Evolutionary conservation across 2,113 vertebrate species (phyloP).

Genomic region (Fregata magnificens): DNA sequence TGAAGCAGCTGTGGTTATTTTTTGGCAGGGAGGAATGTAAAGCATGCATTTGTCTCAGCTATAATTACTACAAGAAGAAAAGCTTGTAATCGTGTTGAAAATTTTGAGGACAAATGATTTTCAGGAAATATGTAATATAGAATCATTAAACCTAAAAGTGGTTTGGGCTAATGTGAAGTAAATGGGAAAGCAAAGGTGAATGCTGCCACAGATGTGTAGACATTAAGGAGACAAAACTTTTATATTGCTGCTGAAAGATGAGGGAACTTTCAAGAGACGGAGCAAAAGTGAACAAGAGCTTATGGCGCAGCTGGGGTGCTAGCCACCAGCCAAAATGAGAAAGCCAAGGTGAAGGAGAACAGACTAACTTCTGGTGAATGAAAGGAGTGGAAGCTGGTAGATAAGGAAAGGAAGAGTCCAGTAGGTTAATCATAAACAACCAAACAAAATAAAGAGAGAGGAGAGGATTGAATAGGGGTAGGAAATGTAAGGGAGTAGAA

Average conservation of each 20-base stretch:
- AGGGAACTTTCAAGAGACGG: not conserved
- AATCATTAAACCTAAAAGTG: not conserved
- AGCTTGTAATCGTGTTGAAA: not conserved
- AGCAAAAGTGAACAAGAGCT: not conserved
- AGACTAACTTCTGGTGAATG: not conserved
- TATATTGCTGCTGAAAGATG: not conserved
- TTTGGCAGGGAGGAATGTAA: not conserved
- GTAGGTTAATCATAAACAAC: rapidly evolving
- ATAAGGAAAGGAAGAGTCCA: not conserved
- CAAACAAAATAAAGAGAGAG: not conserved
- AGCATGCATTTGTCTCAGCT: not conserved
- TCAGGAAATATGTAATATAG: not conserved
- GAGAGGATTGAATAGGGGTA: not conserved
- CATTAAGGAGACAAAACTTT: not conserved
- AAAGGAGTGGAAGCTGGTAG: not conserved
- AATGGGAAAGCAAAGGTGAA: not conserved
- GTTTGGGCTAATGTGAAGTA: not conserved
- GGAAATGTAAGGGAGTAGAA: not conserved
- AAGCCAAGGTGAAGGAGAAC: not conserved
- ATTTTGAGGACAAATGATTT: not conserved
- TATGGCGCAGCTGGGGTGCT: not conserved
- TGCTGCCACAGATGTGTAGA: not conserved
- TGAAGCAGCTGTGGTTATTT: not conserved
- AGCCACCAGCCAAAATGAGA: not conserved
- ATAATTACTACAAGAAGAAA: not conserved